Base-by-base conservation (phyloP, 2,113 vertebrate species). In the Oncorhynchus mykiss region DNA sequence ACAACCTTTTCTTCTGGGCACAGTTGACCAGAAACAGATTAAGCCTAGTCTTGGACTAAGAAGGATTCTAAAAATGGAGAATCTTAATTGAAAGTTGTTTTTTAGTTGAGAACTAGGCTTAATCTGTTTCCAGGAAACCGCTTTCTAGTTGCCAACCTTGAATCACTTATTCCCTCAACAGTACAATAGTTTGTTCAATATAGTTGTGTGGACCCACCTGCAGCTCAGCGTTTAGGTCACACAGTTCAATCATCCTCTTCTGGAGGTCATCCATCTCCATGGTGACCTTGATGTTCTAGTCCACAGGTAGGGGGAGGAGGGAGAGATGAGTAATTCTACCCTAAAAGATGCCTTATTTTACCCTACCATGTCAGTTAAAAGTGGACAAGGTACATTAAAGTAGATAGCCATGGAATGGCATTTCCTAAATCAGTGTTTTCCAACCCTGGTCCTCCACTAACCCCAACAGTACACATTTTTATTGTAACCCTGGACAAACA, bases 201-300 rank as follows among this genome's bases (percentile, higher is more conserved):
- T 1, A 9, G 6, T 22, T 24, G 2, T 9, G 20, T 78, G 70
- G 5, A 73, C 89, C 88, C 92, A 97, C 97, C 93, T 97, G 94
- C 76, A 96, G 89, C 34, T 95, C 91, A 65, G 90, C 51, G 51
- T 22, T 62, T 3, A 62, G 59, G n/a, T 95, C 91, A 82, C 92
- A 93, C 54, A 96, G 84, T 68, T 93, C 92, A 11, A 85, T 83
- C 67, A 95, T 94, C 87, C 93, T 96, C 92, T 92, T 95, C 75
- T 96, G 91, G 84, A 97, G 88, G 45, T 87, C 89, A 0, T 96
- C 93, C 0, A 80, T 89, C 83, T 97, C 96, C 91, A 94, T 64
- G 45, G 82, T 86, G 59, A 90, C 91, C 88, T 91, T 95, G 73
- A 94, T 92, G 85, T 96, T 96, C 97, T 99, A 87, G 71, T 79